Conservation (phyloP, 2,797 vertebrate species). For the Limosa lapponica region DNA sequence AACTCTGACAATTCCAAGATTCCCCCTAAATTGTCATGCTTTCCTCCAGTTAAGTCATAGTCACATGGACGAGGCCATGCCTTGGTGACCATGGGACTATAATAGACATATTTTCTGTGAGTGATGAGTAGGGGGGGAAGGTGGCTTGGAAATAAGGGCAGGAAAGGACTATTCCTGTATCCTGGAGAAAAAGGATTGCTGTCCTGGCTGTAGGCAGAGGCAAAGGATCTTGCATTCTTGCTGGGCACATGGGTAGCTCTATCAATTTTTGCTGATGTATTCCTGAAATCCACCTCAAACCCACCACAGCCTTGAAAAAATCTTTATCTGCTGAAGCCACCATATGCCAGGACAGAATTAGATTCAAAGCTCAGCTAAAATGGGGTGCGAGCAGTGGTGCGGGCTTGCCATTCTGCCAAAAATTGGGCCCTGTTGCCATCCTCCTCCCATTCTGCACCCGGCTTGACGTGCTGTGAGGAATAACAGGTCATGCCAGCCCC, state of each 20-base stretch:
- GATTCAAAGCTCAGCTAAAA: background rate
- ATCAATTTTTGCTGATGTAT: background rate
- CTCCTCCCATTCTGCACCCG: rapidly evolving
- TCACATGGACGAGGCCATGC: rapidly evolving
- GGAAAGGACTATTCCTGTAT: background rate
- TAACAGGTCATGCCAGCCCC: rapidly evolving
- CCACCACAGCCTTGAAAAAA: background rate
- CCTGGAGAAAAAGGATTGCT: background rate
- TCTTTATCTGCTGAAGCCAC: background rate
- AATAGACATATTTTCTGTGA: background rate
- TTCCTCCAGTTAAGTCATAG: background rate
- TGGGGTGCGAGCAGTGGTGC: rapidly evolving
- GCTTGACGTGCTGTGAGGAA: background rate
- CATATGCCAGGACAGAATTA: background rate
- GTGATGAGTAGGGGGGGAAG: background rate
- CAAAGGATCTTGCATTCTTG: background rate
- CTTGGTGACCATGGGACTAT: background rate
- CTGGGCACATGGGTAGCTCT: background rate
- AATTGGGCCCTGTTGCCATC: background rate
- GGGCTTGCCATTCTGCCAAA: background rate
- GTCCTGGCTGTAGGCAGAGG: background rate
- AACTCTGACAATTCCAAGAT: too few relatives aligned
- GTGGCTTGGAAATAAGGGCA: background rate
- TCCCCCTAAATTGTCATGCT: background rate
- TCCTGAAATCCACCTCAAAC: background rate